Base-by-base conservation (phyloP, 2,113 vertebrate species). In the Hippocampus zosterae region DNA sequence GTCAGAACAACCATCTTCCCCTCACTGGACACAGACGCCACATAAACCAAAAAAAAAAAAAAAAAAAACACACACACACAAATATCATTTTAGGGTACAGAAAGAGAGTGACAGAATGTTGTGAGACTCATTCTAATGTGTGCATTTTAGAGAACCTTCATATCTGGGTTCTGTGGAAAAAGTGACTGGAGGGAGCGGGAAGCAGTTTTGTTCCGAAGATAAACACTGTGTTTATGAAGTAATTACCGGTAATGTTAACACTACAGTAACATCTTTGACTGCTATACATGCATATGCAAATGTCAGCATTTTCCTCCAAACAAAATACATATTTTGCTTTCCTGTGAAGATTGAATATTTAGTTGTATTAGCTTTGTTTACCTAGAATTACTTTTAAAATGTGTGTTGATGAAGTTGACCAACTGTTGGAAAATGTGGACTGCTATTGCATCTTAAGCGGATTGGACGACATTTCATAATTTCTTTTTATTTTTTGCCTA, bases 1-100 rank as follows among this genome's bases (percentile, higher is more conserved):
- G 97, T 97, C 91, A 99, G 91, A 92, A 99, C 97, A 91, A 99
- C 96, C 96, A 99, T 98, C 92, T 98, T 96, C 89, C 97, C 97
- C 93, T 99, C 96, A 88, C 97, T 99, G 94, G 85, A 73, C 87
- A 87, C 87, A 44, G 62, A 65, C n/a, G 3, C 44, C n/a, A 65
- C 40, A 44, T 19, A 65, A 44, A 65, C 11, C 40, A 27, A 65
- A n/a, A 65, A 67, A 81, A 71, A 84, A 70, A 85, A 65, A 68
- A 83, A 71, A 84, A 85, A 65, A 68, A 83, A 71, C 84, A 70
- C 84, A 27, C 70, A 80, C 12, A 70, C 67, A 79, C 69, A 83
- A 29, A 60, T 15, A 60, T 18, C 15, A 18, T 80, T 73, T 85
- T 77, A 67, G 70, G 15, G 64, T 42, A 80, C 73, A 85, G 48